phyloP scores from a whole-genome alignment of 2,888 invertebrate genomes.

The Nymphalis polychloros region DNA sequence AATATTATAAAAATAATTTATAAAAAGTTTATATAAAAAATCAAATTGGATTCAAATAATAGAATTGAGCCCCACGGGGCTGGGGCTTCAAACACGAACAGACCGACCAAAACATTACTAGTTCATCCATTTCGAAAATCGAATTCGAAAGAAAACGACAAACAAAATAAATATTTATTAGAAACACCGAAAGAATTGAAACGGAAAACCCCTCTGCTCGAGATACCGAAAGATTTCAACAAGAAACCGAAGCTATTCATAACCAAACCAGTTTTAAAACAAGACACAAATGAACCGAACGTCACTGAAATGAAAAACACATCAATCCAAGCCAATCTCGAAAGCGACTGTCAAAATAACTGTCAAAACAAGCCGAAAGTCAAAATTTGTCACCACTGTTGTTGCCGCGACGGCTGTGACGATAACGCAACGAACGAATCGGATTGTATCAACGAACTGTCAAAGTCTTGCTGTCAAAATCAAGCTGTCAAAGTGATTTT shows the following conservation, averaged over 20 bases:
- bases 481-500: conserved; percentile 68
- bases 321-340: conserved; percentile 38
- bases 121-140: conserved; percentile 60
- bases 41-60: conserved; percentile 72
- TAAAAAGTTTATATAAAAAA: conserved; percentile 42
- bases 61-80: conserved; percentile 62
- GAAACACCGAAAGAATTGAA: conserved; percentile 71
- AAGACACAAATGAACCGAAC: conserved; percentile 18
- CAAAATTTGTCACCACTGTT: conserved; percentile 52
- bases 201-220: conserved; percentile 61
- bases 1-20: not conserved
- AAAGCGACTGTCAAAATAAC: conserved; percentile 1
- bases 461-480: conserved; percentile 49
- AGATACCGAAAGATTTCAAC: conserved; percentile 58
- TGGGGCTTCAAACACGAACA: conserved; percentile 53
- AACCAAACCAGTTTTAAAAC: conserved; percentile 14
- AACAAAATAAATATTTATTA: conserved; percentile 55
- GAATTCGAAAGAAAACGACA: conserved; percentile 35
- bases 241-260: conserved; percentile 64
- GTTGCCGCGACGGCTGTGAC: conserved; percentile 45
- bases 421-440: conserved; percentile 15
- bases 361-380: conserved; percentile 27
- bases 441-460: conserved; percentile 27
- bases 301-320: conserved; percentile 48
- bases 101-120: conserved; percentile 58